Base-by-base conservation (phyloP, 2,888 invertebrate genomes). In the Micoletzkya japonica region DNA sequence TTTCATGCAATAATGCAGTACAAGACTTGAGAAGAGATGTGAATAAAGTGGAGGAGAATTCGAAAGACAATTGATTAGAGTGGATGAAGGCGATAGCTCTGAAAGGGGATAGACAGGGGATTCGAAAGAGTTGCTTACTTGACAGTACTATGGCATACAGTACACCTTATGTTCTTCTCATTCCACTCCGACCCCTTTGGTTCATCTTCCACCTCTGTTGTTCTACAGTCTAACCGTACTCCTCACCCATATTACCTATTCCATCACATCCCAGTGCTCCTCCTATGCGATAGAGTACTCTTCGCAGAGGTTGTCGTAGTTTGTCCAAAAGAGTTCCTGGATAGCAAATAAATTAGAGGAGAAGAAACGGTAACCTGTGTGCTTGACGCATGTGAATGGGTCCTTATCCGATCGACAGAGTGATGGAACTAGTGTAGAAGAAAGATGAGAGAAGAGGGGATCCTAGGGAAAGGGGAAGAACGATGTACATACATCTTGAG, bases 361-460 rank as follows among this genome's bases (percentile, higher is more conserved):
- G n/a, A n/a, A n/a, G n/a, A n/a, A 10, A 1, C 17, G 2, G 7
- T 2, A 28, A 60, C 60, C 60, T 14, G 44, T 60, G 28, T 44
- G 37, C 44, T 39, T 24, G 4, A n/a, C 44, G 30, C 60, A 60
- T 1, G 14, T 28, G 26, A 17, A 20, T 3, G 28, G 60, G 30
- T 60, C 44, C 17, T 6, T 26, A 2, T 60, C 20, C 4, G 60
- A 24, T 7, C 17, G 4, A 17, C 60, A 60, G 4, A 60, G 14
- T 14, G 37, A 28, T 20, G 60, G 60, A 39, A 60, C 28, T n/a
- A 60, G 60, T 39, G 39, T 39, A n/a, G 60, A 39, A 28, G 60
- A 60, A 20, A 60, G 60, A 60, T 60, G 39, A 39, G 60, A 3
- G 44, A 60, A 60, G 7, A 60, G 26, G 2, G 39, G 14, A 39